A percentile compares a stretch with the other conserved stretches of the same genome.
These are phyloP conservation scores for Baronia brevicornis DNA, from an alignment of 2,888 invertebrate genomes.

Conservation along the genomic window DNA sequence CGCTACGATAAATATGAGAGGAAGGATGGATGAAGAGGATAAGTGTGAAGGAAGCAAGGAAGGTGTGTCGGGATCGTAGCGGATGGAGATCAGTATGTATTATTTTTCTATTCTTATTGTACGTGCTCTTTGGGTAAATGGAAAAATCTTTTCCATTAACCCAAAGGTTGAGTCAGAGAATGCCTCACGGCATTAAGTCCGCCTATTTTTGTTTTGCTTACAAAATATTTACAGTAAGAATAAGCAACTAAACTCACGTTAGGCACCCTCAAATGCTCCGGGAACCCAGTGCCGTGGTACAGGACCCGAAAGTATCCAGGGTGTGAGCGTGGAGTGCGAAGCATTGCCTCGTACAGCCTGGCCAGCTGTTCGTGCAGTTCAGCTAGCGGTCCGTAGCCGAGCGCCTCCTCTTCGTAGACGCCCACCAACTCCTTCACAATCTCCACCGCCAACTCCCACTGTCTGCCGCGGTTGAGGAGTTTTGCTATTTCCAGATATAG, in stretches of 20 bases:
- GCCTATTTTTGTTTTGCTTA: no score
- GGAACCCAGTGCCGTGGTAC: slow-evolving; percentile 94
- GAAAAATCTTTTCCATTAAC: no score
- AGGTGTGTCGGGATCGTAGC: no score
- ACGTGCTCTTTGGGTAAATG: no score
- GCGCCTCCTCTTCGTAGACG: slow-evolving; percentile 91
- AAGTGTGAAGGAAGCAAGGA: no score
- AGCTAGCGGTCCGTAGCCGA: slow-evolving; percentile 74
- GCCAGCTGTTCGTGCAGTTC: slow-evolving; percentile 78
- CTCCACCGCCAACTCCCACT: slow-evolving; percentile 94
- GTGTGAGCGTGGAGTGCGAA: slow-evolving; percentile 85
- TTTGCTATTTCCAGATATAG: slow-evolving; percentile 53
- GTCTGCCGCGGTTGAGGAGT: slow-evolving; percentile 48
- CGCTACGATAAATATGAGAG: no score
- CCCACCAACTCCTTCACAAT: slow-evolving; percentile 90
- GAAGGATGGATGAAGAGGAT: no score
- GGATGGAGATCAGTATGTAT: no score
- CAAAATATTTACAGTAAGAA: no score
- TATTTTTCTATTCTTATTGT: no score
- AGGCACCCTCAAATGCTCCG: slow-evolving; percentile 90
- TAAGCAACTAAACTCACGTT: slow-evolving; percentile 75
- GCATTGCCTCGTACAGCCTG: slow-evolving; percentile 83
- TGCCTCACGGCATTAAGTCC: no score
- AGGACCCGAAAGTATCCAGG: slow-evolving; percentile 94
- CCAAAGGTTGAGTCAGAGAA: no score